Evolutionary conservation across 2,888 invertebrate species (phyloP).

Genomic region (Tetragnatha montana): DNA sequence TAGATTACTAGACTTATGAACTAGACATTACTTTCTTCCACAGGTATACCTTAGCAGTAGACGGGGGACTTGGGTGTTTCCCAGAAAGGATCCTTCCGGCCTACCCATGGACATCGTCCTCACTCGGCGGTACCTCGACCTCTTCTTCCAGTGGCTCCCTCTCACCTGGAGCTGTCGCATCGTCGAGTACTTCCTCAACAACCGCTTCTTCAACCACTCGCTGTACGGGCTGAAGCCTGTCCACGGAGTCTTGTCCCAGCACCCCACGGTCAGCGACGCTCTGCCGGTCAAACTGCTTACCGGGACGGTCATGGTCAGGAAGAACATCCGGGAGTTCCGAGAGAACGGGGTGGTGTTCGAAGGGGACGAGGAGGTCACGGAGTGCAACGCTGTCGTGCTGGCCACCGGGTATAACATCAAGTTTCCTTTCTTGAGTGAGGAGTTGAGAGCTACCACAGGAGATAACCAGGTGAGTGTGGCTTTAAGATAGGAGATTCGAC

Average conservation of each 20-base stretch:
- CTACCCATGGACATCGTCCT: slow-evolving; percentile 26
- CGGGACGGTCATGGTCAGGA: slow-evolving; percentile 74
- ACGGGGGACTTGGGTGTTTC: not conserved
- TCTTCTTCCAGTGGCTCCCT: slow-evolving; percentile 3
- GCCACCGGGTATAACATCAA: slow-evolving; percentile 76
- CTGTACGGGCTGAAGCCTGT: slow-evolving; percentile 76
- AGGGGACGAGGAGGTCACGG: slow-evolving; percentile 73
- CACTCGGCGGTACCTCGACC: not conserved
- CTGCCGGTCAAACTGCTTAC: slow-evolving; percentile 76
- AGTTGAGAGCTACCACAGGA: slow-evolving; percentile 58
- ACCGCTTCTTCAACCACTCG: slow-evolving; percentile 75
- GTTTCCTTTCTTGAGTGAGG: slow-evolving; percentile 75
- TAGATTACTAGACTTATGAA: no score
- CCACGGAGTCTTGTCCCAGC: slow-evolving; percentile 73
- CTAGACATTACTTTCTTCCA: slow-evolving; percentile 74
- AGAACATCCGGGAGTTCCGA: slow-evolving; percentile 74
- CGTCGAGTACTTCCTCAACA: slow-evolving; percentile 68
- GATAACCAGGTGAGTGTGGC: slow-evolving; percentile 2
- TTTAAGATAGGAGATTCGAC: no score
- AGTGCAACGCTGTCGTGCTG: slow-evolving; percentile 75
- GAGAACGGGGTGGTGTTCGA: slow-evolving; percentile 74
- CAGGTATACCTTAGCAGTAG: slow-evolving; percentile 38
- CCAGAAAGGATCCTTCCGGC: slow-evolving; percentile 30
- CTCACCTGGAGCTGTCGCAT: not conserved
- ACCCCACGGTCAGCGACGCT: slow-evolving; percentile 76